A percentile compares a stretch with the other conserved stretches of the same genome.
These are phyloP conservation scores for Rhimphoctona megacephalus DNA, from an alignment of 2,888 invertebrate species.

Conservation along the genomic window DNA sequence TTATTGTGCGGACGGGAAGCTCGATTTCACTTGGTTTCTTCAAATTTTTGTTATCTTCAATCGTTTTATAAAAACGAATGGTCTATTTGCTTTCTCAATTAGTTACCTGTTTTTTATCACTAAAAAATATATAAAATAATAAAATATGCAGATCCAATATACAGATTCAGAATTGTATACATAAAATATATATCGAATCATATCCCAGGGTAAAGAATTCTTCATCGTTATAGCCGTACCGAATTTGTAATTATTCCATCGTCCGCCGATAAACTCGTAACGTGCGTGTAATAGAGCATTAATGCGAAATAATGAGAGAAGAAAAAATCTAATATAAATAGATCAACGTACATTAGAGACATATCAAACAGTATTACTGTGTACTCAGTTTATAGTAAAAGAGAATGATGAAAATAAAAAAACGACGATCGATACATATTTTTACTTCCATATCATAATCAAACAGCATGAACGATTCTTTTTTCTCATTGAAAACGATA, in stretches of 20 bases:
- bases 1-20: conserved; percentile 74
- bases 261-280: conserved; percentile 75
- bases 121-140: conserved; percentile 25
- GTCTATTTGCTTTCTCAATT: neutral
- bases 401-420: conserved; percentile 40
- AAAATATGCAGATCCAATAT: neutral
- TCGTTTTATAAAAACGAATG: conserved; percentile 7
- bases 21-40: conserved; percentile 35
- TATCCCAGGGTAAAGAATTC: conserved; percentile 58
- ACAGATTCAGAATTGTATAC: neutral
- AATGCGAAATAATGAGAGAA: conserved; percentile 58
- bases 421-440: conserved; percentile 77
- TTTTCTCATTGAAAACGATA: conserved; percentile 68
- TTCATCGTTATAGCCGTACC: conserved; percentile 62
- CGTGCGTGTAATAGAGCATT: conserved; percentile 68
- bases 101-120: neutral
- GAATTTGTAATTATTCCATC: conserved; percentile 74
- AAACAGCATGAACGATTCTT: conserved; percentile 62
- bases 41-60: neutral
- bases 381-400: conserved; percentile 79
- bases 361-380: conserved; percentile 84
- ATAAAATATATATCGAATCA: conserved; percentile 32
- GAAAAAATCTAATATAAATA: conserved; percentile 73
- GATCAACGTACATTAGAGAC: conserved; percentile 81
- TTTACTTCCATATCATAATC: conserved; percentile 81